These are phyloP conservation scores for Meloidogyne hapla DNA, from an alignment of 1,140 invertebrate species.

Conservation along the genomic window DNA sequence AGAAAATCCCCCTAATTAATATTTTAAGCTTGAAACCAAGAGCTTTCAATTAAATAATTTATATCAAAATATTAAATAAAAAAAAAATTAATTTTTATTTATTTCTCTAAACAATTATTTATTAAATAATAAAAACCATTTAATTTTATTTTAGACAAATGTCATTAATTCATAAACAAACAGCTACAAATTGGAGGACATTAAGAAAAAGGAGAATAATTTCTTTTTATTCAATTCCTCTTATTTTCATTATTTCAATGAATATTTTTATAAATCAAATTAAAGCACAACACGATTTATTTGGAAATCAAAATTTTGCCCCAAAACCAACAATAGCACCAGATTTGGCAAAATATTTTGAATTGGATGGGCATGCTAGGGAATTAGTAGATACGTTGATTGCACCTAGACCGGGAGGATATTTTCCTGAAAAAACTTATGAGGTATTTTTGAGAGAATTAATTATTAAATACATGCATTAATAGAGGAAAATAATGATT, in stretches of 20 bases:
- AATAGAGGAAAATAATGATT: too few species aligned
- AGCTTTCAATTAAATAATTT: too few species aligned
- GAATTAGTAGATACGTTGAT: slow-evolving; percentile 60
- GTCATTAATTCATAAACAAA: too few species aligned
- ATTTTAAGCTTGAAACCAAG: too few species aligned
- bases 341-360: slow-evolving; percentile 60
- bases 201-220: background rate
- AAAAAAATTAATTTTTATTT: too few species aligned
- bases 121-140: too few species aligned
- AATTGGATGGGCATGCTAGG: slow-evolving; percentile 62
- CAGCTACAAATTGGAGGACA: background rate
- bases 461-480: too few species aligned
- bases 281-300: background rate
- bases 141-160: too few species aligned
- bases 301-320: slow-evolving; percentile 42
- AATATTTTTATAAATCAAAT: background rate
- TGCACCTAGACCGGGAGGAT: slow-evolving; percentile 59
- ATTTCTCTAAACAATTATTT: too few species aligned
- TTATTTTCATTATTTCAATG: background rate
- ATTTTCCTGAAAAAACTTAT: slow-evolving; percentile 63
- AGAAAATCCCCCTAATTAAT: too few species aligned
- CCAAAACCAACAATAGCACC: slow-evolving; percentile 60
- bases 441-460: slow-evolving; percentile 41
- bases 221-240: background rate
- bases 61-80: too few species aligned